These are phyloP conservation scores for Hozukius guyotensis DNA, from an alignment of 2,797 vertebrate species.

Conservation along the genomic window DNA sequence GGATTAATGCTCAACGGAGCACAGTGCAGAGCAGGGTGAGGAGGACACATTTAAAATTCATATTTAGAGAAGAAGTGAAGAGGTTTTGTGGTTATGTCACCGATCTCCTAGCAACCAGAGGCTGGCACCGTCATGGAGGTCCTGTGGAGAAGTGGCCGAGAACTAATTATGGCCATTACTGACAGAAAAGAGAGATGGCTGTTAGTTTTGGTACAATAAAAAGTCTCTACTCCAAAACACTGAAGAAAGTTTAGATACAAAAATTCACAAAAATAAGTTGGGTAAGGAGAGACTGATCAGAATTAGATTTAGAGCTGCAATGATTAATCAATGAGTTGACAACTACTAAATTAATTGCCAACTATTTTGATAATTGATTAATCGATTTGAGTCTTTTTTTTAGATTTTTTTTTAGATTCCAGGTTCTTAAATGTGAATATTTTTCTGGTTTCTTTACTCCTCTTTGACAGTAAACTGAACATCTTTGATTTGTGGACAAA, in stretches of 20 bases:
- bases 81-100: constrained; percentile 30
- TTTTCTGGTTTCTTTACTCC: too few species aligned
- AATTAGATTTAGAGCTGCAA: too few species aligned
- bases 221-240: not conserved
- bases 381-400: too few species aligned
- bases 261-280: too few species aligned
- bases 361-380: too few species aligned
- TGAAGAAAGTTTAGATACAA: not conserved
- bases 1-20: constrained; percentile 39
- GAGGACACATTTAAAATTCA: constrained; percentile 22
- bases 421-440: too few species aligned
- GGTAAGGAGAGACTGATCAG: not conserved
- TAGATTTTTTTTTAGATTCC: too few species aligned
- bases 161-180: not conserved
- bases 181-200: not conserved
- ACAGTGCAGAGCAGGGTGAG: not conserved
- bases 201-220: not conserved
- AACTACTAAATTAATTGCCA: too few species aligned
- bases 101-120: constrained; percentile 40
- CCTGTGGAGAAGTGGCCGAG: not conserved
- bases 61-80: constrained; percentile 17
- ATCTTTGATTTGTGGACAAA: too few species aligned
- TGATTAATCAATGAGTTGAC: too few species aligned
- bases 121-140: constrained; percentile 5
- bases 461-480: too few species aligned